These are phyloP conservation scores for Xyrauchen texanus DNA, from an alignment of 2,113 vertebrate species.

Conservation along the genomic window DNA sequence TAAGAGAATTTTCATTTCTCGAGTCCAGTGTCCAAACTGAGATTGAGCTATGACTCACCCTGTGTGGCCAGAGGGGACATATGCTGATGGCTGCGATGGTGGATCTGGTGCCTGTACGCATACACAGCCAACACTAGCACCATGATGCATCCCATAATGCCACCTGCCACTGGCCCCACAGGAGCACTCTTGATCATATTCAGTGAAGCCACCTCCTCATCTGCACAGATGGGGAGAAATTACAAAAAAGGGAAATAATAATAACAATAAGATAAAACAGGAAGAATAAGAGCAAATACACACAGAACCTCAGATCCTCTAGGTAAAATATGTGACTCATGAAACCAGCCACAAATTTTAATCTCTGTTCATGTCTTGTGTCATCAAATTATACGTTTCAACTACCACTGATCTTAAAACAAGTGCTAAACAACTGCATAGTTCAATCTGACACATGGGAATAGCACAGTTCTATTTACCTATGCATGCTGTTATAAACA, in stretches of 20 bases:
- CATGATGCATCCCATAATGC: conserved; percentile 99
- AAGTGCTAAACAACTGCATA: background rate
- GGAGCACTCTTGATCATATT: conserved; percentile 98
- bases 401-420: too few relatives aligned
- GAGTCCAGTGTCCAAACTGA: background rate
- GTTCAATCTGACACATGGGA: background rate
- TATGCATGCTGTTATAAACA: too few relatives aligned
- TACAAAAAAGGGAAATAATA: background rate
- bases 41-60: conserved; percentile 72
- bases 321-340: conserved; percentile 13
- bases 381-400: too few relatives aligned
- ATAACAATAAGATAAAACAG: background rate
- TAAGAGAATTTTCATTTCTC: too few relatives aligned
- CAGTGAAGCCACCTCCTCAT: conserved; percentile 90
- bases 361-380: too few relatives aligned
- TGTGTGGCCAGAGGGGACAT: conserved; percentile 98
- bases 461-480: too few relatives aligned
- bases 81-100: conserved; percentile 94
- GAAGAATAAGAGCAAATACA: background rate
- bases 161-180: conserved; percentile 92
- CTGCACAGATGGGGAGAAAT: conserved; percentile 61
- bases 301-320: background rate
- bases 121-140: conserved; percentile 95
- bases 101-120: conserved; percentile 96
- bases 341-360: background rate